Evolutionary conservation across 2,797 vertebrate species (phyloP).

Genomic region (Cryptoblepharus egeriae): DNA sequence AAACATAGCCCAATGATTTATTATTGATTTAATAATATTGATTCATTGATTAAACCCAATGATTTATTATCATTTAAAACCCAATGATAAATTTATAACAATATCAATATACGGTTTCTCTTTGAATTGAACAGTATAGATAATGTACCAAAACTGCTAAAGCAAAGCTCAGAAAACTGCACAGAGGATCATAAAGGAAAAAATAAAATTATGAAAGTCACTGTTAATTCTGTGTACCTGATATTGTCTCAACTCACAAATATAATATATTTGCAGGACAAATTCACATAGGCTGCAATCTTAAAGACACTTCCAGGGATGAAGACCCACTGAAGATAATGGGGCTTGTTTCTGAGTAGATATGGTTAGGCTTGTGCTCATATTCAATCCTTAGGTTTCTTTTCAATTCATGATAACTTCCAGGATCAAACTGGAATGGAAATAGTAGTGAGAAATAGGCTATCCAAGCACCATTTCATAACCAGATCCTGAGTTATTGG

Average conservation of each 20-base stretch:
- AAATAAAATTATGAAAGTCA: neutral
- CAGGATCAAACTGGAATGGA: neutral
- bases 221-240: slow-evolving; percentile 14
- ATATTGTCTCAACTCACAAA: neutral
- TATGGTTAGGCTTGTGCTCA: too few relatives aligned
- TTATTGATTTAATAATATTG: too few relatives aligned
- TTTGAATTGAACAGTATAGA: neutral
- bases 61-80: too few relatives aligned
- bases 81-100: slow-evolving; percentile 16
- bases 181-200: neutral
- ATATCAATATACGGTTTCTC: neutral
- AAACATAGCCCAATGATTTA: slow-evolving; percentile 36
- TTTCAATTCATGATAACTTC: neutral
- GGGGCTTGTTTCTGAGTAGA: too few relatives aligned
- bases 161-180: neutral
- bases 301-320: too few relatives aligned
- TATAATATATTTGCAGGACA: neutral
- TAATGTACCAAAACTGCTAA: neutral
- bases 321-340: too few relatives aligned
- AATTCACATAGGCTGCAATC: too few relatives aligned
- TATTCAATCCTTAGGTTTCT: neutral
- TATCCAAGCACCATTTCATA: too few relatives aligned
- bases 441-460: too few relatives aligned
- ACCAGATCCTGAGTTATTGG: too few relatives aligned
- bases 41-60: too few relatives aligned